phyloP scores from a whole-genome alignment of 1,140 invertebrate species.

The Thaumatotibia leucotreta region DNA sequence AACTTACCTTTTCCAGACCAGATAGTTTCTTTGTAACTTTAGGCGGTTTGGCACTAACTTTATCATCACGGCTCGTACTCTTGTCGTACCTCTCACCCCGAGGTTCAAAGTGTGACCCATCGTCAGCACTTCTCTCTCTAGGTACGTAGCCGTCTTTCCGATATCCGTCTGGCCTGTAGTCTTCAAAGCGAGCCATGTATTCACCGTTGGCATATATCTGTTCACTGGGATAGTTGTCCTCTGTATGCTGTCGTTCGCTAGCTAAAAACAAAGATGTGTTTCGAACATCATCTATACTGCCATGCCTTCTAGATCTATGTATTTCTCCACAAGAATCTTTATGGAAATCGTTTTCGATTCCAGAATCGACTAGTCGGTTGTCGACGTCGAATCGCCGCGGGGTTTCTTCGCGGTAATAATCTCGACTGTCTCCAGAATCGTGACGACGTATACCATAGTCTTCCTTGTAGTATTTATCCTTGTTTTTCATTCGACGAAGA shows the following conservation, averaged over 20 bases:
- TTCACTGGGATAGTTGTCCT: conserved; percentile 74
- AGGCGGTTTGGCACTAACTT: conserved; percentile 77
- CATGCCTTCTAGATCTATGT: conserved; percentile 61
- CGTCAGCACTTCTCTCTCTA: conserved; percentile 79
- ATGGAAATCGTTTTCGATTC: conserved; percentile 87
- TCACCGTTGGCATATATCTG: conserved; percentile 68
- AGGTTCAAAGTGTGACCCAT: conserved; percentile 79
- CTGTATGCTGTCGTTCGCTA: conserved; percentile 81
- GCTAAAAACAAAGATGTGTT: conserved; percentile 80
- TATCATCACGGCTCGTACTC: conserved; percentile 64
- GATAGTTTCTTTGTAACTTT: conserved; percentile 80
- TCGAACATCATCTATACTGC: conserved; percentile 81
- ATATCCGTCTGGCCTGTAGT: conserved; percentile 49
- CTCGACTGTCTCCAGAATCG: conserved; percentile 67
- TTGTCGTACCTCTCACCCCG: conserved; percentile 78
- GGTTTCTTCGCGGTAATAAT: conserved; percentile 68
- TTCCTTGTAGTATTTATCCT: conserved; percentile 60
- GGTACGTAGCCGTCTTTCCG: conserved; percentile 76
- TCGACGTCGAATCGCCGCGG: conserved; percentile 75
- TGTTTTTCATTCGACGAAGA: conserved; percentile 67
- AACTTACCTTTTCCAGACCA: conserved; percentile 80
- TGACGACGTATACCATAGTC: conserved; percentile 69
- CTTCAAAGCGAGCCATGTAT: conserved; percentile 53
- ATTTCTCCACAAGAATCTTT: conserved; percentile 81
- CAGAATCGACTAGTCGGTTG: conserved; percentile 84